Conservation (phyloP, 2,888 invertebrate species). For the Noctua pronuba region DNA sequence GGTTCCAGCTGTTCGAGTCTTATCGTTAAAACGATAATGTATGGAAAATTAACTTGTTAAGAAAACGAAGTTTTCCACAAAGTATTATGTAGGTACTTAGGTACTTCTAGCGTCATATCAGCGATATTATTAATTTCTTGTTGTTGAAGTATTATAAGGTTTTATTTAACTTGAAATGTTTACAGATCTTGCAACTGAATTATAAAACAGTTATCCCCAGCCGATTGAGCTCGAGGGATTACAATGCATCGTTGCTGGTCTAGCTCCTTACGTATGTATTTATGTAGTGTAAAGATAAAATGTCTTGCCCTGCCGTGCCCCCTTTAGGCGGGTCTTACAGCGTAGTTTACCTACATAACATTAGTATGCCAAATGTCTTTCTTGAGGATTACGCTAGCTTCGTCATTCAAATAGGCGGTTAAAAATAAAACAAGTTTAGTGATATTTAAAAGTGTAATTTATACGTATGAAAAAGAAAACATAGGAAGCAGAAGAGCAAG, state of each 20-base stretch:
- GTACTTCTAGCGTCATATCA: no score
- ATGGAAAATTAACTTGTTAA: not conserved
- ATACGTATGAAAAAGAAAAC: conserved; percentile 12
- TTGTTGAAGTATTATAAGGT: not conserved
- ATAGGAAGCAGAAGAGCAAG: conserved; percentile 9
- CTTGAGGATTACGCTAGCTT: not conserved
- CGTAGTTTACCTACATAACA: not conserved
- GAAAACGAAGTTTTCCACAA: conserved; percentile 9
- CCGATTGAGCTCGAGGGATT: no score
- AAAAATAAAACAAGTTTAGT: conserved; percentile 25
- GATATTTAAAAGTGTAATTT: conserved; percentile 18
- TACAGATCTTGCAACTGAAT: not conserved
- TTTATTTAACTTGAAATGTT: not conserved
- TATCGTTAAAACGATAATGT: conserved; percentile 34
- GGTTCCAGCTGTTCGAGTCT: not conserved
- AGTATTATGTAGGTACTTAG: no score
- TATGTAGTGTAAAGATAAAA: not conserved
- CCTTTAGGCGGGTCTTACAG: not conserved
- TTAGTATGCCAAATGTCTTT: not conserved
- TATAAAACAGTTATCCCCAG: no score
- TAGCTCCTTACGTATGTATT: not conserved
- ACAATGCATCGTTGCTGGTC: not conserved
- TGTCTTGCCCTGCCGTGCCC: not conserved
- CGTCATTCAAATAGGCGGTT: not conserved
- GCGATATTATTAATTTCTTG: no score